Conservation (phyloP, 2,113 vertebrate species). For the Pedionomus torquatus region DNA sequence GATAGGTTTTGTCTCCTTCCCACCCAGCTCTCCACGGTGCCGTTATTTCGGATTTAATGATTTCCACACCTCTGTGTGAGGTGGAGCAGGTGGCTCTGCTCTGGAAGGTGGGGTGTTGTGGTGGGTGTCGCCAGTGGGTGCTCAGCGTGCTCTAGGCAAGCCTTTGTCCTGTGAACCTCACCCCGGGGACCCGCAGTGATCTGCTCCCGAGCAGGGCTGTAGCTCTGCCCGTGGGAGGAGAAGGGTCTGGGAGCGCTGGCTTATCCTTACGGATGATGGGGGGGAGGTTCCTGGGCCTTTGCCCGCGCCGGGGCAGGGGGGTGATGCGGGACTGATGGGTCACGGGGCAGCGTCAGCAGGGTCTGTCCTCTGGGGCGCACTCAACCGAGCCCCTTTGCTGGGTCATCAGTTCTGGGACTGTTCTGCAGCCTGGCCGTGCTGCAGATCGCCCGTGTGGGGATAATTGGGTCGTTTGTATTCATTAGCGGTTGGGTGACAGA, state of each 20-base stretch:
- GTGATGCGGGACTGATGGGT: rapidly evolving
- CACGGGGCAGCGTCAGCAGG: rapidly evolving
- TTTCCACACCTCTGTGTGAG: not conserved
- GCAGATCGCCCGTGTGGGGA: rapidly evolving
- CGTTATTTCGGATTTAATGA: rapidly evolving
- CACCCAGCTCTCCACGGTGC: rapidly evolving
- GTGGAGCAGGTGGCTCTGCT: not conserved
- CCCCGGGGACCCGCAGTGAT: not conserved
- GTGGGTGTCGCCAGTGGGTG: not conserved
- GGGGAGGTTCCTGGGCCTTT: not conserved
- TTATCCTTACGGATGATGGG: rapidly evolving
- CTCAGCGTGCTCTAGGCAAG: rapidly evolving
- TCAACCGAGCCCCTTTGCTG: rapidly evolving
- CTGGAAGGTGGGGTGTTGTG: rapidly evolving
- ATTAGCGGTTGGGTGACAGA: not conserved
- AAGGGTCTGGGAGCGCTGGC: rapidly evolving
- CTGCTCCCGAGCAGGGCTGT: not conserved
- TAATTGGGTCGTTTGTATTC: not conserved
- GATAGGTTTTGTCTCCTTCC: not conserved
- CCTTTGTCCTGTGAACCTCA: rapidly evolving
- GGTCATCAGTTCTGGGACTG: not conserved
- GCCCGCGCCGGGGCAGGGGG: rapidly evolving
- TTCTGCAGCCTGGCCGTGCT: rapidly evolving
- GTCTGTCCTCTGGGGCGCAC: rapidly evolving
- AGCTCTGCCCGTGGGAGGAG: not conserved